A percentile compares a stretch with the other conserved stretches of the same genome.
Evolutionary conservation across 2,797 vertebrate genomes (phyloP).

Genomic region (Thamnophis elegans): DNA sequence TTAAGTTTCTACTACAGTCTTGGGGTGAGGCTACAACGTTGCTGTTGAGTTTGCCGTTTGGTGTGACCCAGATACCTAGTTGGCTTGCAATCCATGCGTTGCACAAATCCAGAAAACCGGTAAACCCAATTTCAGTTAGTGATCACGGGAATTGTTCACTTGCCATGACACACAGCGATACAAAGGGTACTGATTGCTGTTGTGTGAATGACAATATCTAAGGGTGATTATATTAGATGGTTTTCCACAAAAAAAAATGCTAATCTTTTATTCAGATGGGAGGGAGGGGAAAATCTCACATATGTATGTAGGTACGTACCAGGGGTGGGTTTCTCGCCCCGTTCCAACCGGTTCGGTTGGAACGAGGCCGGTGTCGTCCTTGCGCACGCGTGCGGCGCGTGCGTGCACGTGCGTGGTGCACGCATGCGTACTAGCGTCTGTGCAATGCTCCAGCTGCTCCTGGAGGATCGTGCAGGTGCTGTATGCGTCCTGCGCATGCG

Average conservation of each 20-base stretch:
- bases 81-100: not conserved
- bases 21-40: not conserved
- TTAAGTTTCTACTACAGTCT: not conserved
- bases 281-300: rapidly evolving
- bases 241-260: not conserved
- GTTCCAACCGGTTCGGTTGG: too few species aligned
- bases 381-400: too few species aligned
- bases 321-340: too few species aligned
- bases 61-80: not conserved
- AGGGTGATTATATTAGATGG: not conserved
- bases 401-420: too few species aligned
- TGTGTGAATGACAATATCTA: not conserved
- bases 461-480: too few species aligned
- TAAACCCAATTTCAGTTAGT: not conserved
- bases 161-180: not conserved
- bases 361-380: too few species aligned
- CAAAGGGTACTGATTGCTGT: not conserved
- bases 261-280: not conserved
- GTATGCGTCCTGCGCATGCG: too few species aligned
- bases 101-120: not conserved
- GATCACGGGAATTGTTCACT: not conserved
- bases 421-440: too few species aligned
- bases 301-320: too few species aligned
- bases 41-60: not conserved
- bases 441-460: too few species aligned